Evolutionary conservation across 2,797 vertebrate species (phyloP), one percentile per base, ranked within the genome.

Genomic region (Anolis apletophallus): DNA sequence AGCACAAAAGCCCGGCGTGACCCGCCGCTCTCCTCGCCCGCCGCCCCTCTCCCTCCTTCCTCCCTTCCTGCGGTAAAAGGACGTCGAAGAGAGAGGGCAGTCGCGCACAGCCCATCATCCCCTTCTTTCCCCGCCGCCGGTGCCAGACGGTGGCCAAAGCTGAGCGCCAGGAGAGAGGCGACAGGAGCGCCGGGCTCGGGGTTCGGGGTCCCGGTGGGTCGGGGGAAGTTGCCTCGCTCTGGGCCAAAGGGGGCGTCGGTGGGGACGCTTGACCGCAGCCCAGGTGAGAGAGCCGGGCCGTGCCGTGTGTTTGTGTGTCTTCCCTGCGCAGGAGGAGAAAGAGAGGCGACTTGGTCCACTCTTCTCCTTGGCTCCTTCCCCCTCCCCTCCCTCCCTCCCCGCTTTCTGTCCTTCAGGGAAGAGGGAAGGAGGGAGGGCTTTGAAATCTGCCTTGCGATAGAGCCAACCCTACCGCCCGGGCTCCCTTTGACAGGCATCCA

Each of bases 81-180:
- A 93, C 96, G 94, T 95, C 95, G 96, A 97, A 98, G 97, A 97
- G 96, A 97, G 97, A 97, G 97, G 98, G 97, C 96, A 97, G 96
- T 96, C 96, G 97, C 94, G 95, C 96, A 97, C 97, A 97, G 93
- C 94, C 95, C 94, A 96, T 96, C 93, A 64, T 29, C 93, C 90
- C 36, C 83, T 40, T 91, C 46, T 46, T 46, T 46, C 93, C 90
- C 92, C 90, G 9, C 93, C 57, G 85, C 93, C 91, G 93, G 91
- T 95, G 88, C 94, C 95, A 93, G 94, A 29, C 40, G 34, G 46
- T 95, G 93, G 95, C 93, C 93, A 91, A 75, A 96, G 96, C 96
- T 94, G 95, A 46, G 46, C 46, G 46, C 46, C 46, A 46, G 46
- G 46, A 8, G 46, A 7, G 46, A 46, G 46, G 46, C 5, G 46